These are phyloP conservation scores for Nasonia giraulti DNA, from an alignment of 1,140 invertebrate species.

Conservation along the genomic window DNA sequence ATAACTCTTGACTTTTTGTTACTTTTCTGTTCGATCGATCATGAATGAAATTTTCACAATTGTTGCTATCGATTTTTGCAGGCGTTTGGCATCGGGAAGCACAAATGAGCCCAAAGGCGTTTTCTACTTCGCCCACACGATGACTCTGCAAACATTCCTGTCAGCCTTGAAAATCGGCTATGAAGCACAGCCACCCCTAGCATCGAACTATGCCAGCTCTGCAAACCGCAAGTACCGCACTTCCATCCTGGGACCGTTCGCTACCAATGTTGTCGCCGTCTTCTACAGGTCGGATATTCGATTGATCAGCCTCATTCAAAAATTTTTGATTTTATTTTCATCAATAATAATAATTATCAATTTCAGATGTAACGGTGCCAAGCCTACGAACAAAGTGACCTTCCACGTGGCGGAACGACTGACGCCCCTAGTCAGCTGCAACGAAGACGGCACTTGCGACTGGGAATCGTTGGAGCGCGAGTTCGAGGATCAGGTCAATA, in stretches of 20 bases:
- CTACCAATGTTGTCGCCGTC: conserved; percentile 85
- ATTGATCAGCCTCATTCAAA: not conserved
- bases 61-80: not conserved
- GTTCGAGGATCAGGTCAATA: conserved; percentile 56
- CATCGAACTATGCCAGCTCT: conserved; percentile 79
- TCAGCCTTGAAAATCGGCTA: conserved; percentile 80
- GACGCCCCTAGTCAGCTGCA: conserved; percentile 68
- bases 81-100: conserved; percentile 56
- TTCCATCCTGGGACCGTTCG: conserved; percentile 84
- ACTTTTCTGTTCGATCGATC: no score
- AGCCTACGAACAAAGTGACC: conserved; percentile 68
- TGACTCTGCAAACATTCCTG: conserved; percentile 78
- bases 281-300: conserved; percentile 75
- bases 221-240: conserved; percentile 81
- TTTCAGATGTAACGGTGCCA: conserved; percentile 64
- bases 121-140: conserved; percentile 85
- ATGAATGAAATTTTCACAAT: no score
- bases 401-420: conserved; percentile 72
- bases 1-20: no score
- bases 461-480: conserved; percentile 72
- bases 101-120: conserved; percentile 75
- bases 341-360: conserved; percentile 36
- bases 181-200: conserved; percentile 78
- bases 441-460: conserved; percentile 72
- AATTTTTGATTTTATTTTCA: no score